Conservation (phyloP, 2,888 invertebrate genomes). For the Cantharis lateralis region DNA sequence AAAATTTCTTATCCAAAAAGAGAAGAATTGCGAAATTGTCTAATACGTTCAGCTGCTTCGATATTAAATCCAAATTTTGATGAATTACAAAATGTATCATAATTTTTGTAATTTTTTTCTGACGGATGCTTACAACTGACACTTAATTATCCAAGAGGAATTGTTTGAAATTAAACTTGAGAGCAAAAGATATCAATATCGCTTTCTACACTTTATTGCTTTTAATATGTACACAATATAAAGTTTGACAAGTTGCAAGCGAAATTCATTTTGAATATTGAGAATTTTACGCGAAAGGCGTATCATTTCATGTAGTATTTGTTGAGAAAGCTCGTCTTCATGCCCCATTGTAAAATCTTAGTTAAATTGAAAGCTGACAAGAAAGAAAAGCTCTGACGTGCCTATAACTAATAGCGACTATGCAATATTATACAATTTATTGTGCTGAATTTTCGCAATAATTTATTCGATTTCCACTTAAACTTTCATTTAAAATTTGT, state of each 20-base stretch:
- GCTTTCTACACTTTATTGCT: slow-evolving; percentile 49
- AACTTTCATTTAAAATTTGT: slow-evolving; percentile 25
- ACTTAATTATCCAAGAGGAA: slow-evolving; percentile 11
- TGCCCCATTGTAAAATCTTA: slow-evolving; percentile 10
- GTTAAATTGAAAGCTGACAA: neutral
- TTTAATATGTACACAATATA: slow-evolving; percentile 53
- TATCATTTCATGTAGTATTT: slow-evolving; percentile 40
- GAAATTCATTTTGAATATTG: slow-evolving; percentile 51
- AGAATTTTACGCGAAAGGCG: slow-evolving; percentile 48
- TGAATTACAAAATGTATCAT: neutral
- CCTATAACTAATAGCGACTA: slow-evolving; percentile 13
- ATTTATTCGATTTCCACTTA: slow-evolving; percentile 40
- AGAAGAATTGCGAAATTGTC: neutral
- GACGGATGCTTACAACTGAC: neutral
- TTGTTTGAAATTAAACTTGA: neutral
- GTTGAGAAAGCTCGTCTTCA: slow-evolving; percentile 24
- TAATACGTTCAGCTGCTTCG: neutral
- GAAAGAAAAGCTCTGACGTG: slow-evolving; percentile 17
- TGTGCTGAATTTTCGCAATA: slow-evolving; percentile 38
- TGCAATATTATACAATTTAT: slow-evolving; percentile 38
- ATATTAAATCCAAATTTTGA: neutral
- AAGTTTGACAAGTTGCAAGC: slow-evolving; percentile 51
- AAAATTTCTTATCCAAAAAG: neutral
- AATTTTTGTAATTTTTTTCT: neutral
- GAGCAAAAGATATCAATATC: slow-evolving; percentile 27